These are phyloP conservation scores for Pelagia noctiluca DNA, from an alignment of 30 jellyfish, hydroid and myxozoan species.

Conservation along the genomic window DNA sequence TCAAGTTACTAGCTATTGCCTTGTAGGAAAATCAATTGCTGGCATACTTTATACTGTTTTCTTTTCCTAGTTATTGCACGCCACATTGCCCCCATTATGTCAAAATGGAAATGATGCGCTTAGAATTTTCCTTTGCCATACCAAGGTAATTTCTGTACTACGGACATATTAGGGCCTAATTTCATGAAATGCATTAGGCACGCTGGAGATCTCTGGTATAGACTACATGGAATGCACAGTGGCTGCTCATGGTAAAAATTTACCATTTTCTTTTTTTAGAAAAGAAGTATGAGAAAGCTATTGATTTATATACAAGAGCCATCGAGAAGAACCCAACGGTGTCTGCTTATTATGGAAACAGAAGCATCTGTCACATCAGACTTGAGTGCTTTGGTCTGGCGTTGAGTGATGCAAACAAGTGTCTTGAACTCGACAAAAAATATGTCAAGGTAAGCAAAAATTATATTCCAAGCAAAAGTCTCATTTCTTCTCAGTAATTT, in stretches of 20 bases:
- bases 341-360: slow-evolving; percentile 94
- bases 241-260: not conserved
- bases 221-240: too few species aligned
- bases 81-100: too few species aligned
- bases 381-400: slow-evolving; percentile 96
- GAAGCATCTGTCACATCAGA: slow-evolving; percentile 85
- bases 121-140: too few species aligned
- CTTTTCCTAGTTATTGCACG: too few species aligned
- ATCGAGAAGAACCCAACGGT: slow-evolving; percentile 85
- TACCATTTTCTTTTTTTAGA: slow-evolving; percentile 45
- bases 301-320: slow-evolving; percentile 79
- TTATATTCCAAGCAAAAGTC: not conserved
- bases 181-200: too few species aligned
- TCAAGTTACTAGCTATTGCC: too few species aligned
- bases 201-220: too few species aligned
- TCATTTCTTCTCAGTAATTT: not conserved
- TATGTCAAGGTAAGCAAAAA: slow-evolving; percentile 82
- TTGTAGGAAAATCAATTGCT: too few species aligned
- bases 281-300: slow-evolving; percentile 86
- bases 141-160: too few species aligned
- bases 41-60: too few species aligned
- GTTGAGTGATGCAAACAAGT: slow-evolving; percentile 83
- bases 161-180: too few species aligned
- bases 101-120: too few species aligned
- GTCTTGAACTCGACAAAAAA: slow-evolving; percentile 77